Conservation (phyloP, 2,113 vertebrate species). For the Chionis minor region DNA sequence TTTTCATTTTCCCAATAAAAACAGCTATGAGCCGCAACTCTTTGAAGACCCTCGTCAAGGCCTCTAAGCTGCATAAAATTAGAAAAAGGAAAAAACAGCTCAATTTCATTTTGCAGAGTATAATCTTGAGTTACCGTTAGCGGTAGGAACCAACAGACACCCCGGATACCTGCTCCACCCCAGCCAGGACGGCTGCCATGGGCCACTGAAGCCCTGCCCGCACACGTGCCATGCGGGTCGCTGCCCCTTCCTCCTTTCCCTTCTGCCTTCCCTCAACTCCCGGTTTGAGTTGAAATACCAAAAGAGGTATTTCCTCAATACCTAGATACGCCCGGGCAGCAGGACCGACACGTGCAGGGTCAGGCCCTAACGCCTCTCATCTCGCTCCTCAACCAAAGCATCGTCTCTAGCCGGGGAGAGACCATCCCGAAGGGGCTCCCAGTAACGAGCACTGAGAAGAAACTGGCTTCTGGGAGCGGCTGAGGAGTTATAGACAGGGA, state of each 20-base stretch:
- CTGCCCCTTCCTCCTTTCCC: not conserved
- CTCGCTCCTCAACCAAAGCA: not conserved
- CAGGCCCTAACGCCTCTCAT: not conserved
- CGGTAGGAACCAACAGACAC: not conserved
- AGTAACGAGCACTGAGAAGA: not conserved
- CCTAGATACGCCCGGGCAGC: not conserved
- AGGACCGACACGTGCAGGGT: not conserved
- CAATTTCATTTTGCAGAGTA: not conserved
- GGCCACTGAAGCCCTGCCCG: rapidly evolving
- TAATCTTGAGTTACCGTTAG: not conserved
- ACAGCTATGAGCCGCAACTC: not conserved
- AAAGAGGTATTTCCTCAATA: not conserved
- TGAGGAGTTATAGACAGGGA: not conserved
- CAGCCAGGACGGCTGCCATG: rapidly evolving
- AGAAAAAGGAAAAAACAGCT: not conserved
- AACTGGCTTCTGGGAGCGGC: not conserved
- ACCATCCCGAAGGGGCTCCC: not conserved
- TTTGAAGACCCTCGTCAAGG: slow-evolving; percentile 9
- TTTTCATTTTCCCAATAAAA: slow-evolving; percentile 37
- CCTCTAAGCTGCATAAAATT: slow-evolving; percentile 10
- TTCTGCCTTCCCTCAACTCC: not conserved
- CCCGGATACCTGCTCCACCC: no score
- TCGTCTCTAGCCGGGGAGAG: not conserved
- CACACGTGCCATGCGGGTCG: rapidly evolving
- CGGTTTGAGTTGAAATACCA: rapidly evolving